Evolutionary conservation across 2,888 invertebrate species (phyloP).

Genomic region (Taphrorychus bicolor): DNA sequence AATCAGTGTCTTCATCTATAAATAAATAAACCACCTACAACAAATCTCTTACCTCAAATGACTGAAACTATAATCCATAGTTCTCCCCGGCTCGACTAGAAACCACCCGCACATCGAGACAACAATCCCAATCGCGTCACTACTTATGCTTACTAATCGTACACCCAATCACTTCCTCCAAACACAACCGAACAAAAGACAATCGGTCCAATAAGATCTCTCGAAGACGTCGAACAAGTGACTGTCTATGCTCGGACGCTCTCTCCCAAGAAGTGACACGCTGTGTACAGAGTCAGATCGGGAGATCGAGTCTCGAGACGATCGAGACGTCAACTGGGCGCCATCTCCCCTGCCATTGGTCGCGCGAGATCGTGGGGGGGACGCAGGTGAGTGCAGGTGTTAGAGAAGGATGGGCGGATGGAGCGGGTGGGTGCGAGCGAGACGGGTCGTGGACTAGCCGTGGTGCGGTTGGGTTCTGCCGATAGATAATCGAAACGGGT

Average conservation of each 20-base stretch:
- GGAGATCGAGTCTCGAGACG: constrained; percentile 52
- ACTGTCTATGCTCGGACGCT: constrained; percentile 15
- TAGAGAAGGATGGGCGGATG: constrained; percentile 28
- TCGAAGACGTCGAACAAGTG: constrained; percentile 5
- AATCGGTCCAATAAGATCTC: background rate
- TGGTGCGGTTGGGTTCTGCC: constrained; percentile 1
- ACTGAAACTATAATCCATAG: constrained; percentile 32
- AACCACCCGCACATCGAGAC: too few species aligned
- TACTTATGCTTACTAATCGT: too few species aligned
- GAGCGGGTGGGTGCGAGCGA: constrained; percentile 24
- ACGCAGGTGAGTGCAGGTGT: constrained; percentile 53
- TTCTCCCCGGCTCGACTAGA: constrained; percentile 8
- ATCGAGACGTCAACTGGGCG: constrained; percentile 43
- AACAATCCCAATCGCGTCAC: constrained; percentile 13
- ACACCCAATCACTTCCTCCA: constrained; percentile 14
- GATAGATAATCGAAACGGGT: constrained; percentile 2
- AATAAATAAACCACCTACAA: background rate
- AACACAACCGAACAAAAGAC: constrained; percentile 2
- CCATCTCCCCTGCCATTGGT: constrained; percentile 48
- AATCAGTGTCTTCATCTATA: too few species aligned
- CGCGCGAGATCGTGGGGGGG: constrained; percentile 51
- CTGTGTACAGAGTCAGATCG: constrained; percentile 46
- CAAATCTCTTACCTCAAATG: constrained; percentile 15
- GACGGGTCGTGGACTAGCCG: background rate
- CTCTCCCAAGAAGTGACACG: constrained; percentile 41